Conservation (phyloP, 2,113 vertebrate species). For the Leptobrachium leishanense region DNA sequence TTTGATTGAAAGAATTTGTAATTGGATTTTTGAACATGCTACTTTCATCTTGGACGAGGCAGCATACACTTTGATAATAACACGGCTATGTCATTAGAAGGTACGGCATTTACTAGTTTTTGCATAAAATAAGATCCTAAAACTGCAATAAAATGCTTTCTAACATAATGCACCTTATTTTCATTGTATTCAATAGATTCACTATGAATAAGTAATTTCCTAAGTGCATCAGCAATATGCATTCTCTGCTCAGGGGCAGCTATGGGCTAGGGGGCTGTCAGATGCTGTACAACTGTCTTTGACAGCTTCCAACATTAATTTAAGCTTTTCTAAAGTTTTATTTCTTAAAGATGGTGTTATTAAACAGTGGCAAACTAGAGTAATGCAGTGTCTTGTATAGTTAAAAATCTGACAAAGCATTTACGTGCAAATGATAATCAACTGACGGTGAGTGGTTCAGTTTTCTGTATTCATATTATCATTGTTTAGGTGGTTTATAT, state of each 20-base stretch:
- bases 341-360: conserved; percentile 6
- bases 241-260: conserved; percentile 67
- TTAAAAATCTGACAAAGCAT: not conserved
- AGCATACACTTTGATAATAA: conserved; percentile 90
- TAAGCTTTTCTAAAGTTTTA: conserved; percentile 1
- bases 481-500: no score
- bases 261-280: conserved; percentile 56
- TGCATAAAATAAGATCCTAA: conserved; percentile 87
- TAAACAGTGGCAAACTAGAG: not conserved
- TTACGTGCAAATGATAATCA: not conserved
- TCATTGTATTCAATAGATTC: conserved; percentile 78
- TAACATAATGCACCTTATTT: conserved; percentile 68
- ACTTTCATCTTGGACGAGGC: conserved; percentile 79
- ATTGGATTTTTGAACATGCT: conserved; percentile 87
- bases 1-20: conserved; percentile 97
- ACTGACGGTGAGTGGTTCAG: no score
- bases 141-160: conserved; percentile 90
- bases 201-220: conserved; percentile 88
- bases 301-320: conserved; percentile 35
- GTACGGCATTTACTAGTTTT: conserved; percentile 80
- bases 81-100: conserved; percentile 90
- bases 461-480: no score
- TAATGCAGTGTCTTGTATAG: not conserved
- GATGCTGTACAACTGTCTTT: conserved; percentile 25
- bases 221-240: conserved; percentile 76